These are phyloP conservation scores for Trisateles emortualis DNA, from an alignment of 2,888 invertebrate species.

Conservation along the genomic window DNA sequence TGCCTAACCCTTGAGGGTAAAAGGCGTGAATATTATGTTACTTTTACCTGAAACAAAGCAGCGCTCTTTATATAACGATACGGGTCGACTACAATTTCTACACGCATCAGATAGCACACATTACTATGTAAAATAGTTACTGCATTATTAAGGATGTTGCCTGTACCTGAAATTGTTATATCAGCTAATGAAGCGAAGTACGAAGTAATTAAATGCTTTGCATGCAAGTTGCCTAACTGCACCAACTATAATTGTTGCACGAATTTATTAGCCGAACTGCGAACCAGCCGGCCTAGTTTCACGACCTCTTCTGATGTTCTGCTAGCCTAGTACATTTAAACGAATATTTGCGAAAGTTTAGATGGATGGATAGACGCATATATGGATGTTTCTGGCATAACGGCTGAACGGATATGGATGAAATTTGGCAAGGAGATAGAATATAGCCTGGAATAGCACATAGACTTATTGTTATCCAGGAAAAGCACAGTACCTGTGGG, in stretches of 20 bases:
- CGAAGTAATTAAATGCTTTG: constrained; percentile 46
- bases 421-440: too few relatives aligned
- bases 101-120: constrained; percentile 8
- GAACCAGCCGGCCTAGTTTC: constrained; percentile 41
- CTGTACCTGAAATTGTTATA: constrained; percentile 40
- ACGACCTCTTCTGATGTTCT: constrained; percentile 35
- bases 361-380: too few relatives aligned
- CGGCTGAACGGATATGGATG: too few relatives aligned
- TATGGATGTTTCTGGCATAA: too few relatives aligned
- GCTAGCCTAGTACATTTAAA: constrained; percentile 9
- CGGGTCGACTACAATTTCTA: not conserved
- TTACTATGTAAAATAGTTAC: constrained; percentile 25
- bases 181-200: constrained; percentile 42
- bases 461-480: too few relatives aligned
- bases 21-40: too few relatives aligned
- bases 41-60: too few relatives aligned
- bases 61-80: not conserved
- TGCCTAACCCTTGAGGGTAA: too few relatives aligned
- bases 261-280: constrained; percentile 40
- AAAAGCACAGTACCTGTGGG: too few relatives aligned
- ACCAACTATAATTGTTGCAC: constrained; percentile 36
- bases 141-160: constrained; percentile 23
- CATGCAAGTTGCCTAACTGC: constrained; percentile 37
- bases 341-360: too few relatives aligned
- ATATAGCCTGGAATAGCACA: too few relatives aligned